These are phyloP conservation scores for Ommatoiulus sabulosus DNA, from an alignment of 2,888 invertebrate genomes.

Conservation along the genomic window DNA sequence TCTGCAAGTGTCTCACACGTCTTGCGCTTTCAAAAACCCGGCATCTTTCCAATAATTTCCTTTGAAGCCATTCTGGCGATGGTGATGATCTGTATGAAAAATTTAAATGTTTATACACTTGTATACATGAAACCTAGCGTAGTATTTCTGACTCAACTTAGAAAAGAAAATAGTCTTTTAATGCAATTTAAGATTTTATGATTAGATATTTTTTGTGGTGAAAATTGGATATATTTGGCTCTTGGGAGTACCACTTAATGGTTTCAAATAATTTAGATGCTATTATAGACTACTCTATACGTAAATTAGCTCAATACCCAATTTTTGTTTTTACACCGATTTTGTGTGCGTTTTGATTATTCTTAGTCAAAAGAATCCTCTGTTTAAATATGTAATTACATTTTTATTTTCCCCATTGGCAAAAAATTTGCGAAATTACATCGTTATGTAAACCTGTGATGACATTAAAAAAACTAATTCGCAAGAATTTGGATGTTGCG, in stretches of 20 bases:
- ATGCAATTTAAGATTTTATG: no score
- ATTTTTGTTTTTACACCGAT: no score
- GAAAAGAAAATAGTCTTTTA: neutral
- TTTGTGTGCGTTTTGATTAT: no score
- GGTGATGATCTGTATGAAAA: slow-evolving; percentile 48
- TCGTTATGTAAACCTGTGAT: no score
- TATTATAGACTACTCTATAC: no score
- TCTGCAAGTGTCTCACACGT: slow-evolving; percentile 44
- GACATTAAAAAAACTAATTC: neutral
- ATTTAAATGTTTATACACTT: neutral
- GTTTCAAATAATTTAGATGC: neutral
- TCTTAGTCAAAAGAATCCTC: no score
- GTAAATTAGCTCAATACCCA: no score
- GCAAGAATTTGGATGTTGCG: no score
- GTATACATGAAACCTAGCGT: neutral
- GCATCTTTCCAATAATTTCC: slow-evolving; percentile 53
- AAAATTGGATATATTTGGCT: neutral
- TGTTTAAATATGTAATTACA: no score
- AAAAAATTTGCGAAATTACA: no score
- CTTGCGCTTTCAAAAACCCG: slow-evolving; percentile 55
- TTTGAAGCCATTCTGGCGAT: slow-evolving; percentile 54
- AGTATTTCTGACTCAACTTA: neutral
- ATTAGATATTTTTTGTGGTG: neutral
- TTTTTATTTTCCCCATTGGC: no score
- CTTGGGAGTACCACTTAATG: neutral